Evolutionary conservation across 2,888 invertebrate genomes (phyloP).

Genomic region (Lobophora halterata): DNA sequence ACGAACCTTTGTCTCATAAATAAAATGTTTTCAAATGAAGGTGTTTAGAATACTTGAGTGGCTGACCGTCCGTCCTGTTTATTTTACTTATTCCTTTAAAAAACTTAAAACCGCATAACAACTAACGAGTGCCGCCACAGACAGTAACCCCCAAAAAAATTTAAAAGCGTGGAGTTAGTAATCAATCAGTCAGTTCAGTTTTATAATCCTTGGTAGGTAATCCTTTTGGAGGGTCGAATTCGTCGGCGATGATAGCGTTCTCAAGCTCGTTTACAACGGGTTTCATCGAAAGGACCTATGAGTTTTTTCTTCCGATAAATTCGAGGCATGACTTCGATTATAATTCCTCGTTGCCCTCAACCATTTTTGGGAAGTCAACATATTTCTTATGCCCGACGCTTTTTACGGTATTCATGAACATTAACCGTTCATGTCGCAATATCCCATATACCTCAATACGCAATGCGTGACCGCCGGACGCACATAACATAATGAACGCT

Average conservation of each 20-base stretch:
- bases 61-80: constrained; percentile 10
- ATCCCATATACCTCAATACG: constrained; percentile 63
- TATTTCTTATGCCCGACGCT: constrained; percentile 42
- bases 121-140: no score
- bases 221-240: constrained; percentile 45
- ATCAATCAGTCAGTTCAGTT: no score
- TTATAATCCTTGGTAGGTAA: constrained; percentile 56
- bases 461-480: constrained; percentile 69
- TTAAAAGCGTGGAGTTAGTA: no score
- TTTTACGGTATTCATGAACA: constrained; percentile 42
- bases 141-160: no score
- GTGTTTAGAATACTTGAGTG: constrained; percentile 16
- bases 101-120: no score
- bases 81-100: neutral
- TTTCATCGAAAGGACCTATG: constrained; percentile 36
- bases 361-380: constrained; percentile 53
- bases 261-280: constrained; percentile 16
- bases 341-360: constrained; percentile 54
- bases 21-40: constrained; percentile 18
- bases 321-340: constrained; percentile 56
- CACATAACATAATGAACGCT: constrained; percentile 59
- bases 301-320: constrained; percentile 45
- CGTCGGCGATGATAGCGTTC: constrained; percentile 43
- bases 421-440: constrained; percentile 53
- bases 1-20: constrained; percentile 27